Evolutionary conservation across 2,888 invertebrate genomes (phyloP).

Genomic region (Pseudococcus longispinus): DNA sequence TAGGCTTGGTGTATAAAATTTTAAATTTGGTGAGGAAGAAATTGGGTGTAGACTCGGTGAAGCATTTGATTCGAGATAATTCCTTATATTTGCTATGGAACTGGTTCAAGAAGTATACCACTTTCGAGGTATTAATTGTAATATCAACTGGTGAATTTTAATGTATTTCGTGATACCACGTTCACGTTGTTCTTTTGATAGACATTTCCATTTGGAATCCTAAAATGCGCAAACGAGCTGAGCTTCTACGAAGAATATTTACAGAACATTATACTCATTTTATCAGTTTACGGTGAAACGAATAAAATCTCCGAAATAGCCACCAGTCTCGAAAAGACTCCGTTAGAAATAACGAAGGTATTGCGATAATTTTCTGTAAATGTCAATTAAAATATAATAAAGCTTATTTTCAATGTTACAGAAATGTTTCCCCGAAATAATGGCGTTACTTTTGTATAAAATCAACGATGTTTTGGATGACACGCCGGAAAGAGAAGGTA

Average conservation of each 20-base stretch:
- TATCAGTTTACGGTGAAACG: slow-evolving; percentile 43
- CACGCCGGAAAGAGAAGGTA: neutral
- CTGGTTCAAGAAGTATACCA: slow-evolving; percentile 64
- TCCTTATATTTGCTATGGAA: slow-evolving; percentile 65
- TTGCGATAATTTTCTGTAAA: neutral
- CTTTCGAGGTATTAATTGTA: slow-evolving; percentile 50
- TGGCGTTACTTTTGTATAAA: slow-evolving; percentile 25
- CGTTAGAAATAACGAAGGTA: neutral
- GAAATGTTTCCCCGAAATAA: slow-evolving; percentile 44
- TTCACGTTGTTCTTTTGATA: slow-evolving; percentile 20
- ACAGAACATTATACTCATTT: slow-evolving; percentile 51
- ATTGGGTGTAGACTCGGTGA: slow-evolving; percentile 61
- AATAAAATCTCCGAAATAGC: slow-evolving; percentile 5
- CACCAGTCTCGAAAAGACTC: neutral
- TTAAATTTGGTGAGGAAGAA: slow-evolving; percentile 63
- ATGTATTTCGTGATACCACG: too few relatives aligned
- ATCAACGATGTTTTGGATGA: too few relatives aligned
- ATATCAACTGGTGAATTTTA: neutral
- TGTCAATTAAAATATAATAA: neutral
- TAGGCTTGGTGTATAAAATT: slow-evolving; percentile 64
- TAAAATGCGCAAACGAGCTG: slow-evolving; percentile 33
- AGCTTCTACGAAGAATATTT: slow-evolving; percentile 46
- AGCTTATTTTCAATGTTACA: neutral
- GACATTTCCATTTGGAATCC: slow-evolving; percentile 55
- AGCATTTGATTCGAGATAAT: slow-evolving; percentile 63